Evolutionary conservation across 2,113 vertebrate species (phyloP), one percentile per base, ranked within the genome.

Genomic region (Pedetes capensis): DNA sequence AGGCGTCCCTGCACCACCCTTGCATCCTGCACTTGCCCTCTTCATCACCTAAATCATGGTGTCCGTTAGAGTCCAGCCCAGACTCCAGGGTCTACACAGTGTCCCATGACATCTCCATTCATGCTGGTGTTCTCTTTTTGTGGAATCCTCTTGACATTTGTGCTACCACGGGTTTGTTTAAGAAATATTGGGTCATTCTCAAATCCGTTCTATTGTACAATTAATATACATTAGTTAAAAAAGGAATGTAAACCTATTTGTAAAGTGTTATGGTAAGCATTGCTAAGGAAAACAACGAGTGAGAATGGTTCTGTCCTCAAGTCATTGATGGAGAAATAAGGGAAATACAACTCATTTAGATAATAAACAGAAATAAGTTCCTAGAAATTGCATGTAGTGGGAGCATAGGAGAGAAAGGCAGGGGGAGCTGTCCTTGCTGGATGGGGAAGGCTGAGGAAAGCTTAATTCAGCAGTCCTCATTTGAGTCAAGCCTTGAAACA

Each of bases 11-110:
- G 25, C 11, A 34, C 32, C 39, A 53, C 3, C 0, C n/a, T 17
- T 18, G n/a, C 2, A 64, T 5, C 25, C 6, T 3, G 8, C 23
- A 37, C 39, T 39, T 83, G 4, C 0, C 5, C 32, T 29, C 11
- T 0, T 9, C 5, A 14, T 86, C n/a, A 23, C 16, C 4, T 76
- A 51, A 9, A 16, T 44, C 34, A 63, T 17, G 39, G 4, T 80
- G 72, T 47, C 18, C 42, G 66, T 42, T 23, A 53, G 63, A 57
- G 3, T 37, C 8, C 39, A 47, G 22, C 3, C 25, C 32, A 4
- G 10, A 17, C 55, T 74, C 74, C 37, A 87, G 1, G 18, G 20
- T 34, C 4, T 71, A 49, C 61, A 55, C 72, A n/a, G 3, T 22
- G 42, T 68, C 87, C 75, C n/a, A 34, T 16, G 29, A 82, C 3